These are phyloP conservation scores for Sipha flava DNA, from an alignment of 1,140 invertebrate species.

Conservation along the genomic window DNA sequence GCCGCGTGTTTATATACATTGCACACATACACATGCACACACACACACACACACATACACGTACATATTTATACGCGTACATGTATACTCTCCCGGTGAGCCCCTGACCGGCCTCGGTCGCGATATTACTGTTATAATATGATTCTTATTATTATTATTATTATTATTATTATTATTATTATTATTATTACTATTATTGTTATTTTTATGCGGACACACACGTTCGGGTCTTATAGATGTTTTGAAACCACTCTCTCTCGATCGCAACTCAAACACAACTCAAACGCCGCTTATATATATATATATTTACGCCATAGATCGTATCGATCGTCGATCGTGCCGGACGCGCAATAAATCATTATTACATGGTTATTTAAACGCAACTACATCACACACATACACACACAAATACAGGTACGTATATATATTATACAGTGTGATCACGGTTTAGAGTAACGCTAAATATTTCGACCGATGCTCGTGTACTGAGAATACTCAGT, in stretches of 20 bases:
- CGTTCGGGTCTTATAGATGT: not conserved
- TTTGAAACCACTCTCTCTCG: not conserved
- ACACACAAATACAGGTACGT: not conserved
- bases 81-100: not conserved
- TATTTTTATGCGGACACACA: not conserved
- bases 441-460: too few species aligned
- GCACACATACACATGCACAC: too few species aligned
- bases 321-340: slow-evolving; percentile 30
- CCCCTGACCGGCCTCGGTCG: not conserved
- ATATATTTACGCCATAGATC: not conserved
- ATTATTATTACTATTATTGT: not conserved
- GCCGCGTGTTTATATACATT: not conserved
- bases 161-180: too few species aligned
- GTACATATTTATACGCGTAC: too few species aligned
- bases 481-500: too few species aligned
- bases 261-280: not conserved
- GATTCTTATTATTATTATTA: too few species aligned
- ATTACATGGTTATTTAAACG: slow-evolving; percentile 6
- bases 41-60: too few species aligned
- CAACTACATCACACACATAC: not conserved
- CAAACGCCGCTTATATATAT: not conserved
- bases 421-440: too few species aligned
- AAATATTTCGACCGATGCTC: too few species aligned
- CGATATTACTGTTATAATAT: too few species aligned
- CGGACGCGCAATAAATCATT: slow-evolving; percentile 23